Base-by-base conservation (phyloP, 2,113 vertebrate species). In the Catharus fuscescens region DNA sequence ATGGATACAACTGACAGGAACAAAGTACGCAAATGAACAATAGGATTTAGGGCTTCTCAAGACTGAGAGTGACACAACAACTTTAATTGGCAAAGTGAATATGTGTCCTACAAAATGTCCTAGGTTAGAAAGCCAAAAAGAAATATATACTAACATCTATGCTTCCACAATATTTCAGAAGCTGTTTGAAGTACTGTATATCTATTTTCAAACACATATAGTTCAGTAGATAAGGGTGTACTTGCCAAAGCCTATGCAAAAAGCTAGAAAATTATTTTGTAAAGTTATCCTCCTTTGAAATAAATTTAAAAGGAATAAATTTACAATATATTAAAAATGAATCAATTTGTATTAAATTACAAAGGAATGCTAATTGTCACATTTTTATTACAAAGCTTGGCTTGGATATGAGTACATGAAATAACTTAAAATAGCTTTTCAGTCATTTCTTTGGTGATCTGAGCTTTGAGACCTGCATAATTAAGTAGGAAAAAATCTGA, bases 351-450 rank as follows among this genome's bases (percentile, higher is more conserved):
- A 78, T 78, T 86, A 81, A 92, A 54, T 85, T 92, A 95, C 78
- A 95, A 94, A 91, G 70, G 54, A 93, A 96, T 94, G 74, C 50
- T 92, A 94, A 95, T 92, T 48, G n/a, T 67, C 72, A 90, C 73
- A 88, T 81, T 97, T 91, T 84, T n/a, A 89, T 90, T 90, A 81
- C 81, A 94, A 94, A 94, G 88, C 53, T 69, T 94, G 77, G 64
- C 38, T 96, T 65, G 42, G 34, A 86, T 73, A 88, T 57, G 53
- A 76, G 34, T 31, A 76, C 54, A 82, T 73, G 36, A 92, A 90
- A 88, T 82, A 88, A 79, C 50, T 93, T 77, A 45, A 92, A 88
- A 92, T 74, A 91, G 45, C 73, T 86, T 91, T 89, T 81, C 40
- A 84, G 53, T 67, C 1, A 78, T 79, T 91, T 87, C 69, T 87